These are phyloP conservation scores for Gymnodraco acuticeps DNA, from an alignment of 2,797 vertebrate genomes.

Conservation along the genomic window DNA sequence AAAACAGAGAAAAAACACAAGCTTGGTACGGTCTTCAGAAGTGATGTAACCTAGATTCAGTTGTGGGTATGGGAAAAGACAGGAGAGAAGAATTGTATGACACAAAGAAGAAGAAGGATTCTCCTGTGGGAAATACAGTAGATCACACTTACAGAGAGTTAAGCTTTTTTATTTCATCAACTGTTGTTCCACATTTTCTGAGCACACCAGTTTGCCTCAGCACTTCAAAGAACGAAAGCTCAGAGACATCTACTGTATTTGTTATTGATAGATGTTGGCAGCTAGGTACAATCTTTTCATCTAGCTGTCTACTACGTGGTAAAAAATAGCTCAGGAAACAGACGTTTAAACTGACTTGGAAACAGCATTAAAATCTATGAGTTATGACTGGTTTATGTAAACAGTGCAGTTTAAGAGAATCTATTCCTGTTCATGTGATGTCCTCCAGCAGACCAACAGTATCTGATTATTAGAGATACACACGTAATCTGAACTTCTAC, in stretches of 20 bases:
- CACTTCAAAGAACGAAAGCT: conserved; percentile 45
- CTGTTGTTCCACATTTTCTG: conserved; percentile 39
- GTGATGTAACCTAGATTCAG: conserved; percentile 53
- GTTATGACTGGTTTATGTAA: conserved; percentile 15
- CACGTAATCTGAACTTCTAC: conserved; percentile 14
- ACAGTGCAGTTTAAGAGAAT: background rate
- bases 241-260: conserved; percentile 22
- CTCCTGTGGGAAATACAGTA: conserved; percentile 41
- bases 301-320: background rate
- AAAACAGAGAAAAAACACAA: background rate
- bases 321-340: background rate
- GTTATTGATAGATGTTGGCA: conserved; percentile 50
- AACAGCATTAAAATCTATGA: conserved; percentile 13
- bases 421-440: conserved; percentile 17
- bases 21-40: background rate
- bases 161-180: conserved; percentile 57
- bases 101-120: conserved; percentile 26
- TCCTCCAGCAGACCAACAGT: background rate
- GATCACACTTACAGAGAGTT: conserved; percentile 41
- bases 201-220: conserved; percentile 35
- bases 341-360: background rate
- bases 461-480: conserved; percentile 12
- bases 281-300: conserved; percentile 39
- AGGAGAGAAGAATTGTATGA: conserved; percentile 19
- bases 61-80: conserved; percentile 37